Evolutionary conservation across 2,888 invertebrate species (phyloP).

Genomic region (Toxonevra muliebris): DNA sequence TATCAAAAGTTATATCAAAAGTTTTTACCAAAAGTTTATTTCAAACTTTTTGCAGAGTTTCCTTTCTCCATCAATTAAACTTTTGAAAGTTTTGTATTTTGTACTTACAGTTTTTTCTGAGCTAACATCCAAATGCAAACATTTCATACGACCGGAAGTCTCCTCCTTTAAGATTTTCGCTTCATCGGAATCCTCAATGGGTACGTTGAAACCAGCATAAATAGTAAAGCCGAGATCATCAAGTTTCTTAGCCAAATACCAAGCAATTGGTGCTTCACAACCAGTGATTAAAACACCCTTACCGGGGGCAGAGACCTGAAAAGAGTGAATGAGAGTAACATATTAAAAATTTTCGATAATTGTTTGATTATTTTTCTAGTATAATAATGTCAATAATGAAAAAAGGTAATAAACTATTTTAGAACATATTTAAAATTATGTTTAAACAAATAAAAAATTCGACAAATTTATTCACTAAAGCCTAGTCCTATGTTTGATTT

Average conservation of each 20-base stretch:
- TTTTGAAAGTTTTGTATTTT: background rate
- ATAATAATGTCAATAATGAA: slow-evolving; percentile 12
- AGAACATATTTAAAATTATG: too few species aligned
- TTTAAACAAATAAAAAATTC: too few species aligned
- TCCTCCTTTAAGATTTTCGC: slow-evolving; percentile 81
- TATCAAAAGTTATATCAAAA: too few species aligned
- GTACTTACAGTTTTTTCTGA: slow-evolving; percentile 74
- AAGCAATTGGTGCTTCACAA: slow-evolving; percentile 71
- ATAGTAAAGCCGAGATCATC: slow-evolving; percentile 88
- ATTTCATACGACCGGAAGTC: slow-evolving; percentile 77
- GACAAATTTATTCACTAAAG: too few species aligned
- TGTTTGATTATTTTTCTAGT: background rate
- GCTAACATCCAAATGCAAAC: slow-evolving; percentile 82
- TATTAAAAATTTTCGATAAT: background rate
- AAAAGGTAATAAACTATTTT: background rate
- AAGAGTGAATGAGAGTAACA: slow-evolving; percentile 11
- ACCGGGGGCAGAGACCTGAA: slow-evolving; percentile 81
- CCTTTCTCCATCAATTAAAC: background rate
- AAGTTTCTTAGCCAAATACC: slow-evolving; percentile 76
- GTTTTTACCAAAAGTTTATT: background rate
- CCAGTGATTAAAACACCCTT: slow-evolving; percentile 87
- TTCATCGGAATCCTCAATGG: slow-evolving; percentile 73
- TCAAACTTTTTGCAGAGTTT: background rate
- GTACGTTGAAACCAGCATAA: slow-evolving; percentile 82
- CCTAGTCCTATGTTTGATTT: too few species aligned